Evolutionary conservation across 2,113 vertebrate species (phyloP), one percentile per base, ranked within the genome.

Genomic region (Zosterops lateralis): DNA sequence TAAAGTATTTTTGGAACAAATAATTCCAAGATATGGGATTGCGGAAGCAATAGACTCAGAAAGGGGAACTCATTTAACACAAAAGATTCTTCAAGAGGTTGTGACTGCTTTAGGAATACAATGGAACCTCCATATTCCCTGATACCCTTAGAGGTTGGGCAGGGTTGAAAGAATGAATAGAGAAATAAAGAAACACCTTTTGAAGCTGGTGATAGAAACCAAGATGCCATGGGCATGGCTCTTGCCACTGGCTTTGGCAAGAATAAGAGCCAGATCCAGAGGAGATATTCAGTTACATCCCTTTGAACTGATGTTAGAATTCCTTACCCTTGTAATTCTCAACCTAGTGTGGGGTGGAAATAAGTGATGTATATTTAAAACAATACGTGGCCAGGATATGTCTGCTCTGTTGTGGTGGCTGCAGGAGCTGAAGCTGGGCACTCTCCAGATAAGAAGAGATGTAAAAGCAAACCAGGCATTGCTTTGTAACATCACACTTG

Each of bases 351-450:
- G 3, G 18, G 8, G 16, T 54, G 25, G 9, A 34, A 78, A 44
- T 65, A 65, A 53, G 38, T 78, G 31, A 29, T 54, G 25, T 11
- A 18, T 65, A 54, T 44, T 34, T 44, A 14, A 44, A 53, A 17
- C 14, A 29, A 6, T 34, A 10, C 22, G 9, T 44, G 60, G 38
- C 38, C 48, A 53, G 38, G 24, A 4, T 64, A 8, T 78, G 11
- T 40, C 16, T 36, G 25, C 28, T 48, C 53, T 0, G 0, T 34
- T 54, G 38, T 7, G 3, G 25, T 0, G 0, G 14, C 65, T 3
- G 1, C 25, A 47, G 58, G 48, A 82, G 70, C 71, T 28, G 18
- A 31, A 32, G 24, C 21, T 42, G 38, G 32, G 32, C 64, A n/a
- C 10, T 78, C 16, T 42, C 3, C 0, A 7, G 25, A 5, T 58